These are phyloP conservation scores for Phalacrocorax carbo DNA, from an alignment of 2,113 vertebrate genomes.

Conservation along the genomic window DNA sequence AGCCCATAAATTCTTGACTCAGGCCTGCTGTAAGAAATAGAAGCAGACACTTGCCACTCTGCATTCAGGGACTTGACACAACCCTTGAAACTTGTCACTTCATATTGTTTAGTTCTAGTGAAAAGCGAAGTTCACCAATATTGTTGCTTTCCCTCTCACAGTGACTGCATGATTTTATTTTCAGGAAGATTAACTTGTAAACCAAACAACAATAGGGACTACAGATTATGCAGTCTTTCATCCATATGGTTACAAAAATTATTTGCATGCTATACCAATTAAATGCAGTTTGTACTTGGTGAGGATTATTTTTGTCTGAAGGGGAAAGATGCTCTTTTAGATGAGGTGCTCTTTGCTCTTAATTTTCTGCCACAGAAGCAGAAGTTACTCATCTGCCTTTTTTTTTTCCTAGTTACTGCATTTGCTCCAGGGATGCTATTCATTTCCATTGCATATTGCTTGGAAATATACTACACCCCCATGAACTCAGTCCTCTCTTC, in stretches of 20 bases:
- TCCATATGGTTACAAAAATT: background rate
- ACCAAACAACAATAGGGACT: background rate
- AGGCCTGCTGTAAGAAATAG: background rate
- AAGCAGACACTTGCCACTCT: background rate
- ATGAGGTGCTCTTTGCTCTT: background rate
- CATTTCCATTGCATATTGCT: background rate
- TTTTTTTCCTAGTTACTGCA: background rate
- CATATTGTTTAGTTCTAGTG: background rate
- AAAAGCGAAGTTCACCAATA: background rate
- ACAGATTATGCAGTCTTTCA: background rate
- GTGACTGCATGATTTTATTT: background rate
- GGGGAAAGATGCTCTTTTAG: background rate
- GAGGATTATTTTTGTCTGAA: background rate
- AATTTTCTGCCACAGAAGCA: background rate
- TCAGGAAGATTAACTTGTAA: background rate
- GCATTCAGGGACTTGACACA: background rate
- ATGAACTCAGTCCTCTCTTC: background rate
- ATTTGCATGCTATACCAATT: background rate
- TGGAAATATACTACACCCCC: background rate
- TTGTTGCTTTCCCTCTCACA: background rate
- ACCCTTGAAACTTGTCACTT: background rate
- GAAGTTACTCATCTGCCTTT: background rate
- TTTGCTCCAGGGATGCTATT: background rate
- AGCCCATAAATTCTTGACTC: background rate
- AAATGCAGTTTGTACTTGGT: background rate